Conservation (phyloP, 2,797 vertebrate genomes). For the Semaprochilodus insignis region DNA sequence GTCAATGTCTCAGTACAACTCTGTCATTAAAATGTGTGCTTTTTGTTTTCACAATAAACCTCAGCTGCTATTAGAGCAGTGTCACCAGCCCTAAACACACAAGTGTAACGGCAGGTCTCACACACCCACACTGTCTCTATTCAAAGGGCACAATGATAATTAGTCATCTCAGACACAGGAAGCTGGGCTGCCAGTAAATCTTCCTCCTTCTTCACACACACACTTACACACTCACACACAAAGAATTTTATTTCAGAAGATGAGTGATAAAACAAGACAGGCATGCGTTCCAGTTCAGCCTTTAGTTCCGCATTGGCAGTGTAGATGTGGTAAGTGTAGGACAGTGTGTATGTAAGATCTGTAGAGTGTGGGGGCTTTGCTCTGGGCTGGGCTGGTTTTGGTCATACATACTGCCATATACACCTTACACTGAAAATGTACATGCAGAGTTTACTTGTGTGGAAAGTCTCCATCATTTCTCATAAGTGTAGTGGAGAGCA, state of each 20-base stretch:
- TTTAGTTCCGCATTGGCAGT: background rate
- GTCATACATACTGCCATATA: background rate
- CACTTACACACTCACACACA: constrained; percentile 10
- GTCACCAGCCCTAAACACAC: constrained; percentile 20
- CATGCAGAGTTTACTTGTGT: no score
- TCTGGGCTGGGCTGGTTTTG: background rate
- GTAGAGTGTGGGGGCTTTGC: background rate
- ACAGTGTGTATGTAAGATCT: no score
- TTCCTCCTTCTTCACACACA: constrained; percentile 8
- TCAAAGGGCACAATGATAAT: constrained; percentile 20
- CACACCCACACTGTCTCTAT: constrained; percentile 6
- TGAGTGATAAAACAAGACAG: background rate
- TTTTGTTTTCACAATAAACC: constrained; percentile 49
- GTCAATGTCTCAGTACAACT: constrained; percentile 15
- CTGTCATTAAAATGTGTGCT: constrained; percentile 37
- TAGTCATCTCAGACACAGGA: constrained; percentile 38
- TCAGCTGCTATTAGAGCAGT: constrained; percentile 39
- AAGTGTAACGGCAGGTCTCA: background rate
- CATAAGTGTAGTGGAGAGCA: no score
- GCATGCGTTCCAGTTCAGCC: background rate
- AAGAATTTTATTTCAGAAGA: background rate
- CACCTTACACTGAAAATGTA: no score
- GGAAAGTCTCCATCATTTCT: no score
- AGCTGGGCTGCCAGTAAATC: constrained; percentile 25
- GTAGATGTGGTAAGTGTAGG: no score